These are phyloP conservation scores for Aythya baeri DNA, from an alignment of 2,113 vertebrate genomes.

Conservation along the genomic window DNA sequence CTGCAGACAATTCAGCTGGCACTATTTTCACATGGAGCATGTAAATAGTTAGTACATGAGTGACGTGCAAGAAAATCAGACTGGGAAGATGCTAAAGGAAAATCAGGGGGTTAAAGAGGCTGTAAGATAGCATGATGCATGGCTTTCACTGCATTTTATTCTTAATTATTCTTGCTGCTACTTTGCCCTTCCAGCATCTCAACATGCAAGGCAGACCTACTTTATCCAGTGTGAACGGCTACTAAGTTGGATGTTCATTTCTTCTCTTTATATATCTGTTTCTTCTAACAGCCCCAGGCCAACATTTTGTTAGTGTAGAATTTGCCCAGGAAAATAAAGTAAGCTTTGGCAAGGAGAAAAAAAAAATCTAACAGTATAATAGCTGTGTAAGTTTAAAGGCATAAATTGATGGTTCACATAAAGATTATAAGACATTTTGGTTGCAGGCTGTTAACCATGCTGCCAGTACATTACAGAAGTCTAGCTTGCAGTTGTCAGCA, in stretches of 20 bases:
- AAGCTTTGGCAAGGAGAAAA: background rate
- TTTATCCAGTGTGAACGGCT: background rate
- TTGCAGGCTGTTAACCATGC: constrained; percentile 24
- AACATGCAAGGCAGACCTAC: background rate
- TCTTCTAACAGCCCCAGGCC: background rate
- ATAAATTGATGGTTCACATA: background rate
- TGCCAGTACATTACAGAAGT: constrained; percentile 13
- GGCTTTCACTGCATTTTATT: background rate
- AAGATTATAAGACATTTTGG: constrained; percentile 9
- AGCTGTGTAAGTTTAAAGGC: background rate
- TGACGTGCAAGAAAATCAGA: background rate
- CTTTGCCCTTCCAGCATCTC: background rate
- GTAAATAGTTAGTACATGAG: background rate
- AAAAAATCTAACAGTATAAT: background rate
- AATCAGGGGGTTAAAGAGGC: background rate
- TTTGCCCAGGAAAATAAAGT: constrained; percentile 21
- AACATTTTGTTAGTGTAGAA: background rate
- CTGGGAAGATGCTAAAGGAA: background rate
- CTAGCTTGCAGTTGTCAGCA: constrained; percentile 30
- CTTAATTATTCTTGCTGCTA: background rate
- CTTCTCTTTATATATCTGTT: background rate
- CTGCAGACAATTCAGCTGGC: background rate
- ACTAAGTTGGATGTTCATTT: background rate
- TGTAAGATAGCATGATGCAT: background rate
- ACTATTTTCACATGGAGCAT: background rate